These are phyloP conservation scores for Zaprionus davidi DNA, from an alignment of 1,140 invertebrate genomes.

Conservation along the genomic window DNA sequence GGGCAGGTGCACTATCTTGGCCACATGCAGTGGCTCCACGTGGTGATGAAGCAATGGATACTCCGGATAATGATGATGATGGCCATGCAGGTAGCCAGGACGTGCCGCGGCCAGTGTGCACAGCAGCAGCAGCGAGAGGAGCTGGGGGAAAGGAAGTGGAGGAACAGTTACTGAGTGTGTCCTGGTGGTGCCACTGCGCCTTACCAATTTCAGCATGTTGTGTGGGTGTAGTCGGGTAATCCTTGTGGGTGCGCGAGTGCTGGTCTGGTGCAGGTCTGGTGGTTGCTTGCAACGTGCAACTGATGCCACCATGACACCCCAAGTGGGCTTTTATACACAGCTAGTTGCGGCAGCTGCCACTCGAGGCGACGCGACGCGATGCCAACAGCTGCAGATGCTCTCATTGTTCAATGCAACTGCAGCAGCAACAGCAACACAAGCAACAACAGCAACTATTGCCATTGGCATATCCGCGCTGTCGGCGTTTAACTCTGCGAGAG, in stretches of 20 bases:
- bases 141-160: conserved; percentile 18
- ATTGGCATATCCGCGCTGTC: conserved; percentile 71
- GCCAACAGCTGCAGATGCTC: conserved; percentile 71
- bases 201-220: conserved; percentile 78
- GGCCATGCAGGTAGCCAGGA: conserved; percentile 78
- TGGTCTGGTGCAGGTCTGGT: conserved; percentile 2
- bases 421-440: conserved; percentile 12
- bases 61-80: conserved; percentile 75
- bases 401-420: conserved; percentile 52
- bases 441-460: conserved; percentile 17
- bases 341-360: conserved; percentile 43
- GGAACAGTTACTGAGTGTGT: neutral
- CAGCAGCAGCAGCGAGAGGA: conserved; percentile 59
- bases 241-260: conserved; percentile 18
- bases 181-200: neutral
- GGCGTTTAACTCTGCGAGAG: conserved; percentile 49
- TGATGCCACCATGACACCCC: conserved; percentile 66
- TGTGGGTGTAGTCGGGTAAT: conserved; percentile 31
- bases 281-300: conserved; percentile 67
- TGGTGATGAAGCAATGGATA: conserved; percentile 69
- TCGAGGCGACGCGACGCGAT: conserved; percentile 12
- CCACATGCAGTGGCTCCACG: conserved; percentile 74
- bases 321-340: conserved; percentile 71
- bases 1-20: conserved; percentile 77
- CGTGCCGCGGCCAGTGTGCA: conserved; percentile 61